Evolutionary conservation across 1,140 invertebrate genomes (phyloP).

Genomic region (Drosophila prosaltans): DNA sequence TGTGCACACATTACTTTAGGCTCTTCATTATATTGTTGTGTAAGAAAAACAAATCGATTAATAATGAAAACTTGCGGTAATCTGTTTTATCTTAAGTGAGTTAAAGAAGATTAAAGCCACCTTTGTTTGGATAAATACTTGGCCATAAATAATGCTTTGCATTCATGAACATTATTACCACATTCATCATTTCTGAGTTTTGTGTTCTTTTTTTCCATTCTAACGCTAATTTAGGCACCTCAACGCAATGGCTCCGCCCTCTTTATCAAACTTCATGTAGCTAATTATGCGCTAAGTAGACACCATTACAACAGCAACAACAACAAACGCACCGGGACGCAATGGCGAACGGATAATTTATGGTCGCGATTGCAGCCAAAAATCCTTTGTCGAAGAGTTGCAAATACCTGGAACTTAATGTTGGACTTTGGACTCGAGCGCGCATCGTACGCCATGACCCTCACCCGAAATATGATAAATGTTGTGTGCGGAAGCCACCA

Average conservation of each 20-base stretch:
- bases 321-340: slow-evolving; percentile 12
- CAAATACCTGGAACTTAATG: slow-evolving; percentile 81
- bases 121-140: not conserved
- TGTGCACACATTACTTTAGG: too few species aligned
- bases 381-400: slow-evolving; percentile 81
- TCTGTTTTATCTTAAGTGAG: not conserved
- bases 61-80: not conserved
- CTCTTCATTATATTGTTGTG: too few species aligned
- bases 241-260: slow-evolving; percentile 13
- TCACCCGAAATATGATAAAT: slow-evolving; percentile 73
- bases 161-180: slow-evolving; percentile 61
- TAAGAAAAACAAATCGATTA: not conserved
- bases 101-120: not conserved
- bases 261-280: slow-evolving; percentile 71
- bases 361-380: slow-evolving; percentile 78
- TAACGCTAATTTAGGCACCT: slow-evolving; percentile 48
- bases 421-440: slow-evolving; percentile 74
- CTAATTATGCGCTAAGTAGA: slow-evolving; percentile 82
- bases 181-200: slow-evolving; percentile 67
- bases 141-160: slow-evolving; percentile 3
- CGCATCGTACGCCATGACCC: slow-evolving; percentile 34
- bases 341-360: slow-evolving; percentile 60
- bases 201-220: slow-evolving; percentile 37
- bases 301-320: slow-evolving; percentile 41
- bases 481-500: slow-evolving; percentile 68